phyloP scores from a whole-genome alignment of 1,140 invertebrate genomes.

The Drosophila dunni region DNA sequence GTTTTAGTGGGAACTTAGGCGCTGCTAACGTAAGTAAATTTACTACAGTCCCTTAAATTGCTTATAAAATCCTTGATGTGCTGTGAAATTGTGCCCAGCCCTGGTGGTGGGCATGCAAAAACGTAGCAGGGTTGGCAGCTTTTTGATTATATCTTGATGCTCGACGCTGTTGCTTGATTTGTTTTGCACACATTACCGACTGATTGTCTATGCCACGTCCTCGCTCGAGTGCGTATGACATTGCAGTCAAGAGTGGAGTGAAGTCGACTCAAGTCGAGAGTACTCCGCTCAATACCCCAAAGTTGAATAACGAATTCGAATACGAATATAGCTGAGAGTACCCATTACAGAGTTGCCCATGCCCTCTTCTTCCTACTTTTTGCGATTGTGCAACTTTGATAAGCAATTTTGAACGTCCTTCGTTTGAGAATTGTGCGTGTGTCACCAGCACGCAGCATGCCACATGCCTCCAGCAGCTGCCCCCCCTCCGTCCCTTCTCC shows the following conservation, averaged over 20 bases:
- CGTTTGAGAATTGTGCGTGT: constrained; percentile 59
- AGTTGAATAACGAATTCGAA: constrained; percentile 22
- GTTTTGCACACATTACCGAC: constrained; percentile 78
- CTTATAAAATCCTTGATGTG: not conserved
- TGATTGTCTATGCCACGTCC: constrained; percentile 72
- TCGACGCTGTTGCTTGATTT: constrained; percentile 72
- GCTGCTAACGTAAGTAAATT: too few species aligned
- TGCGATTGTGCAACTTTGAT: constrained; percentile 76
- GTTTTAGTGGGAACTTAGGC: too few species aligned
- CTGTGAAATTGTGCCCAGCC: constrained; percentile 30
- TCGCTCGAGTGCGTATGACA: constrained; percentile 49
- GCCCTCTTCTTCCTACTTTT: constrained; percentile 32
- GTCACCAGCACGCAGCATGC: constrained; percentile 55
- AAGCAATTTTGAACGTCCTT: constrained; percentile 71
- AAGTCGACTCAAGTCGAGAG: too few species aligned
- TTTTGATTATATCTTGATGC: constrained; percentile 67
- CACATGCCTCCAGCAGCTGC: constrained; percentile 8
- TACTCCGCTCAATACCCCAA: constrained; percentile 10
- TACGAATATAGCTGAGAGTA: constrained; percentile 16
- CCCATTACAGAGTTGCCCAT: constrained; percentile 40
- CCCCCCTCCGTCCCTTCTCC: not conserved
- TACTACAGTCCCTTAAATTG: not conserved
- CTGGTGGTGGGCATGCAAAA: constrained; percentile 38
- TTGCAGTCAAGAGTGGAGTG: constrained; percentile 44
- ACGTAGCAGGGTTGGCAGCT: constrained; percentile 20